Conservation (phyloP, 2,113 vertebrate species). For the Pterocles gutturalis region DNA sequence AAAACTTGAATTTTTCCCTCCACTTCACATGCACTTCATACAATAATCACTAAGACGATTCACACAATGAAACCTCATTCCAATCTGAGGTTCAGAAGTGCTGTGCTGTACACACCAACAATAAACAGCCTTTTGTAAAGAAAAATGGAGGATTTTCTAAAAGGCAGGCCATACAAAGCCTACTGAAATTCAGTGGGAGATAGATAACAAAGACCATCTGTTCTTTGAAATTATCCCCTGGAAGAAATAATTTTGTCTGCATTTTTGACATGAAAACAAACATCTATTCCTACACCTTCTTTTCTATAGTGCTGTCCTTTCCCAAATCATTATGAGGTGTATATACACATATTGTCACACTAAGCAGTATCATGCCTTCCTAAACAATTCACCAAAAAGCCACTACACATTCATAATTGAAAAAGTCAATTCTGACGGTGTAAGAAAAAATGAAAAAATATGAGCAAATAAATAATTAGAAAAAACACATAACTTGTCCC, state of each 20-base stretch:
- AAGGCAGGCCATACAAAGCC: background rate
- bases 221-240: background rate
- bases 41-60: background rate
- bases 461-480: background rate
- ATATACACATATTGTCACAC: background rate
- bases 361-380: background rate
- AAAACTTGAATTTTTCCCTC: background rate
- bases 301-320: background rate
- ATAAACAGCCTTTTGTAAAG: background rate
- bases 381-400: background rate
- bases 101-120: background rate
- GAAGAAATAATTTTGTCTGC: background rate
- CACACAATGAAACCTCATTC: background rate
- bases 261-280: constrained; percentile 1
- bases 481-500: background rate
- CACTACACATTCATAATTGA: background rate
- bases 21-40: accelerated
- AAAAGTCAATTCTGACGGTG: background rate
- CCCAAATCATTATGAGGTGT: background rate
- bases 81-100: background rate
- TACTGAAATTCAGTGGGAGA: background rate
- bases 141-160: background rate
- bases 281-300: background rate
- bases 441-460: background rate
- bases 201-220: background rate